A percentile compares a stretch with the other conserved stretches of the same genome.
phyloP scores from a whole-genome alignment of 2,797 vertebrate genomes.

The Ctenosaura bakeri region DNA sequence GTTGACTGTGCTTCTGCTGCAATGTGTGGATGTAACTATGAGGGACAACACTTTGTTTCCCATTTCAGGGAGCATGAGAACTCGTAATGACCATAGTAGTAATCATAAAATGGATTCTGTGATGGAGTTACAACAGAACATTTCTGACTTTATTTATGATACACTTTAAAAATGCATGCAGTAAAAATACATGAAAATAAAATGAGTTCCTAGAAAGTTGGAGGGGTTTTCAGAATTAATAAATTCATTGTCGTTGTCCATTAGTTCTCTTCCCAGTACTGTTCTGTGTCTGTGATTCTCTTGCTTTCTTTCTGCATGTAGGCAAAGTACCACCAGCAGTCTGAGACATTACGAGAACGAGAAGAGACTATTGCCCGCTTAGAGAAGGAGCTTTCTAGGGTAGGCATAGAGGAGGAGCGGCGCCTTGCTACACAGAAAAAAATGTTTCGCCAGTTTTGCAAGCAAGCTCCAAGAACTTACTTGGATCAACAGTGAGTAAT shows the following conservation, averaged over 20 bases:
- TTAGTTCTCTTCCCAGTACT: background rate
- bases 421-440: constrained; percentile 79
- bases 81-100: background rate
- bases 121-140: background rate
- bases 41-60: no score
- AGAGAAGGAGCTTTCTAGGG: constrained; percentile 82
- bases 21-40: no score
- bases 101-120: background rate
- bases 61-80: no score
- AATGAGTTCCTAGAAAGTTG: background rate
- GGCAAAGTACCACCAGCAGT: constrained; percentile 80
- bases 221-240: background rate
- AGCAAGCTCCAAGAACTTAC: constrained; percentile 74
- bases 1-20: no score
- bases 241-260: background rate
- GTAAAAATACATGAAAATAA: background rate
- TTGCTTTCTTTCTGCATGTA: constrained; percentile 50
- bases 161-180: background rate
- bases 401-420: constrained; percentile 81
- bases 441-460: constrained; percentile 82
- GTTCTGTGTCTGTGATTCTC: background rate
- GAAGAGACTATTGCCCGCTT: constrained; percentile 79
- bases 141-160: background rate
- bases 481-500: constrained; percentile 83
- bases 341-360: constrained; percentile 82